Evolutionary conservation across 2,797 vertebrate species (phyloP), one percentile per base, ranked within the genome.

Genomic region (Knipowitschia caucasica): DNA sequence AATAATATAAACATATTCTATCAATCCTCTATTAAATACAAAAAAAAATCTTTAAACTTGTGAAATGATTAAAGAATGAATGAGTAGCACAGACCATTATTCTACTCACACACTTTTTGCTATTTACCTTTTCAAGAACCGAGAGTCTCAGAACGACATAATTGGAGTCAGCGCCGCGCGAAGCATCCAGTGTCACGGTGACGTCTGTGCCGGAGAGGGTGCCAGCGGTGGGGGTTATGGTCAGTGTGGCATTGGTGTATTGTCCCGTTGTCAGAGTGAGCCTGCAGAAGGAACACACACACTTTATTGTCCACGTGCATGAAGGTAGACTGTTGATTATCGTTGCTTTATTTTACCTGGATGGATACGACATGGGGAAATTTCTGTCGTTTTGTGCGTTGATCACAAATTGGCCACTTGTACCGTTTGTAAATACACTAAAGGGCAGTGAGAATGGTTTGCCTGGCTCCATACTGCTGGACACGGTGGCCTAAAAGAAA

Each of bases 41-140:
- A n/a, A n/a, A n/a, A n/a, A n/a, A n/a, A n/a, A n/a, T n/a, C 30
- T 9, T 33, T 12, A 33, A 2, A 11, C n/a, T 11, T 11, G 1
- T 12, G 12, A 33, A 33, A 33, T 9, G 2, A 9, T 31, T 31
- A 31, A 33, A 33, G 31, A 33, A 33, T 33, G 10, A 33, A 33
- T 5, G 10, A 14, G 12, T 14, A 33, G 30, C 30, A 31, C 10
- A 31, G 14, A 4, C 31, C n/a, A n/a, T n/a, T n/a, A n/a, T n/a
- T n/a, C n/a, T n/a, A n/a, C n/a, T n/a, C n/a, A n/a, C n/a, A 11
- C 9, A 18, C 9, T 20, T 2, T n/a, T 25, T 44, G 3, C n/a
- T 11, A 30, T 2, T 83, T 86, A 90, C 89, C 88, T 88, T 83
- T 4, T 50, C 70, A 9, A 87, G 59, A 23, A 91, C 84, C 14